Base-by-base conservation (phyloP, 2,797 vertebrate genomes). In the Darevskia nairensis region DNA sequence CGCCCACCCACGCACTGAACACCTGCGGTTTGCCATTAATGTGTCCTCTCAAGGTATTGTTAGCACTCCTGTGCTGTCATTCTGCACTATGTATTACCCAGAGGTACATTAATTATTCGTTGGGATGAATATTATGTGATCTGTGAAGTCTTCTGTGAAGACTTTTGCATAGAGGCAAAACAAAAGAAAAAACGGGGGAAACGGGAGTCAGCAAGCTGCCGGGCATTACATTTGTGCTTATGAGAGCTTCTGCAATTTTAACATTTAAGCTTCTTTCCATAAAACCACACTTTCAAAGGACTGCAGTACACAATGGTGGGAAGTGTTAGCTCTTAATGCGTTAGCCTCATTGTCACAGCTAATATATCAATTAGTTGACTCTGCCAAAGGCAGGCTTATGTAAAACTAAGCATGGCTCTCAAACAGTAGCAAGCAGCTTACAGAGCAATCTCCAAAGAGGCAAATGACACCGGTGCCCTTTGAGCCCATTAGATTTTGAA, bases 81-180 rank as follows among this genome's bases (percentile, higher is more conserved):
- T 90, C 90, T 90, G 71, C 86, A 94, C 88, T 89, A 92, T 71
- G 11, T 27, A 89, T 91, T 91, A 91, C 66, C 82, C 86, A 93
- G 77, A 92, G 90, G 86, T 89, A 93, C 93, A 77, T 92, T 95
- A 94, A 94, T 95, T 95, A 94, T 92, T 93, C 88, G 81, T 66
- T 88, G 17, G 35, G 78, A 92, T 91, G 86, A 90, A 96, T 95
- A 87, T 82, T 91, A 91, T 89, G 27, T 8, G 50, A 44, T 77
- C 84, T 92, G 80, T 87, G 89, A 94, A 95, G 39, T 72, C 79
- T 88, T 2, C 15, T 23, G 76, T 69, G 32, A 90, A 92, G 8
- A 68, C 21, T 84, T 89, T 68, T 82, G 88, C 59, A 21, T 59
- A 90, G 77, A 82, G 81, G 11, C 27, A 81, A 91, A 90, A 88